Percentiles rank a stretch among this genome's conserved stretches.
Conservation (phyloP, 2,113 vertebrate species). For the Phodopus roborovskii region DNA sequence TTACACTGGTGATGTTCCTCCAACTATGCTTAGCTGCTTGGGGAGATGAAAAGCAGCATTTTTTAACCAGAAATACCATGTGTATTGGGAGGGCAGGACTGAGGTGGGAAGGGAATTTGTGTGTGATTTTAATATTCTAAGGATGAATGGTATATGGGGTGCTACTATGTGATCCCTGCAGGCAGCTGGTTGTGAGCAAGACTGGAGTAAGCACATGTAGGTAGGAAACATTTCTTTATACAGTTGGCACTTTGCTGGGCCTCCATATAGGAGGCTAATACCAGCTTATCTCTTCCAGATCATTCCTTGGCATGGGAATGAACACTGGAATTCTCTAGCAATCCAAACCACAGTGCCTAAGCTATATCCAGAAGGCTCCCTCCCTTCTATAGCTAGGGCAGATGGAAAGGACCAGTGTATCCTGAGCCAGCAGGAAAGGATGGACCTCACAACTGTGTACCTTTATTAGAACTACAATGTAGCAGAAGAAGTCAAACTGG, state of each 20-base stretch:
- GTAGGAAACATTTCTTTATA: neutral
- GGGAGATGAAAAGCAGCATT: neutral
- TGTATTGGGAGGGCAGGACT: neutral
- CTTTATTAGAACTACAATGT: neutral
- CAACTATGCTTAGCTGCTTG: neutral
- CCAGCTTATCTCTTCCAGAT: neutral
- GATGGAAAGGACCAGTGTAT: neutral
- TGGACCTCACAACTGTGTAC: neutral
- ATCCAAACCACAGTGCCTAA: neutral
- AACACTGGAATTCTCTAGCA: neutral
- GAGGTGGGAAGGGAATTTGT: neutral
- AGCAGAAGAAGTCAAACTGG: neutral
- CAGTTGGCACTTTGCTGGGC: too few species aligned
- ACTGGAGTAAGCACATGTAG: neutral
- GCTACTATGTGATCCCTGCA: neutral
- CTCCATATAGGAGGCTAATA: neutral
- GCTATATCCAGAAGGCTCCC: neutral
- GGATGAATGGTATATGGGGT: neutral
- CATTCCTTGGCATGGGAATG: neutral
- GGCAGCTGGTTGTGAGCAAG: neutral
- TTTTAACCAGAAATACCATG: neutral
- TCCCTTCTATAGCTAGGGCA: neutral
- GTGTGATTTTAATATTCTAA: too few species aligned
- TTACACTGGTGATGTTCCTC: neutral
- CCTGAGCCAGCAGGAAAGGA: neutral